A percentile compares a stretch with the other conserved stretches of the same genome.
These are phyloP conservation scores for Ariolimax columbianus DNA, from an alignment of 2,888 invertebrate genomes.

Conservation along the genomic window DNA sequence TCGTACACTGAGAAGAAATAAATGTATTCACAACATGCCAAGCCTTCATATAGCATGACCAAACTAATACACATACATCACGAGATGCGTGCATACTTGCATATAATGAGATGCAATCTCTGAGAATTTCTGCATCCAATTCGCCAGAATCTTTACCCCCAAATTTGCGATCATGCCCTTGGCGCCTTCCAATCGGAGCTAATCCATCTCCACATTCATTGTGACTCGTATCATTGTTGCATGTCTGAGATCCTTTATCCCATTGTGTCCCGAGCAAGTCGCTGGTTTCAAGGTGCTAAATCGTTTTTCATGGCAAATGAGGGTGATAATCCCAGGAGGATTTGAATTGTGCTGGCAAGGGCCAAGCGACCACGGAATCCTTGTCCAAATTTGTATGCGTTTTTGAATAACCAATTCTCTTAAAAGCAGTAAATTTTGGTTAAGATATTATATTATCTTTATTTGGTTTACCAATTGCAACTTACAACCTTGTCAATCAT, in stretches of 20 bases:
- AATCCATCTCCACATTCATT: background rate
- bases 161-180: background rate
- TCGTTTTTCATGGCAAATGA: constrained; percentile 7
- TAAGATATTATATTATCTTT: no score
- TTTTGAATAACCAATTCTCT: no score
- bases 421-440: no score
- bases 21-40: background rate
- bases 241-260: constrained; percentile 9
- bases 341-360: background rate
- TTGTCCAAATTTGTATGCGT: background rate
- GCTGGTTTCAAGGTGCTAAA: background rate
- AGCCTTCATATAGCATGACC: background rate
- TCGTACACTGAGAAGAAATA: background rate
- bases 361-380: background rate
- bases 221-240: background rate
- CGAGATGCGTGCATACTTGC: background rate
- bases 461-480: no score
- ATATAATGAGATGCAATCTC: background rate
- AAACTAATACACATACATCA: constrained; percentile 3
- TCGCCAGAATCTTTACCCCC: background rate
- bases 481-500: no score
- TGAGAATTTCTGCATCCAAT: background rate
- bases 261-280: background rate
- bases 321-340: background rate
- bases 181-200: background rate